Base-by-base conservation (phyloP, 2,888 invertebrate genomes). In the Caenorhabditis angaria region DNA sequence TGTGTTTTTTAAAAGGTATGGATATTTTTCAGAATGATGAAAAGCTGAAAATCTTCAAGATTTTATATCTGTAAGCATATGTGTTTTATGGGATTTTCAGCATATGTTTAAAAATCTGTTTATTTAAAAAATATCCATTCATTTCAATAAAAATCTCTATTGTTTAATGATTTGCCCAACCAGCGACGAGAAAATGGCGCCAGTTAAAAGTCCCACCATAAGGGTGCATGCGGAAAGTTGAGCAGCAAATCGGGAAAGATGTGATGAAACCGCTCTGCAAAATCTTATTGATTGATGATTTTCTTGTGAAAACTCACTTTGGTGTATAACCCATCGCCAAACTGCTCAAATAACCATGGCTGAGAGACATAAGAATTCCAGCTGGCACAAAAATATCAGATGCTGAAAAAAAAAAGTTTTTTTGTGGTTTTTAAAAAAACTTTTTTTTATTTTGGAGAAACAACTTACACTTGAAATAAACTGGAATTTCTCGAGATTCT, bases 311-410 rank as follows among this genome's bases (percentile, higher is more conserved):
- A 2, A 22, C 22, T 35, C 18, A 75, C 70, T 92, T 91, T 57
- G 94, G 92, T 62, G 93, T 92, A 89, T 94, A 95, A 93, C 94
- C 94, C 95, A 95, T 94, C 57, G 92, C 92, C 22, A 95, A 89
- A 29, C 94, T 94, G 88, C 94, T 95, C 82, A 92, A 93, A 88
- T 97, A 97, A 0, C 97, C 97, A 41, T 94, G 94, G 61, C 92
- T 93, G 84, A 95, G 90, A 5, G 94, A 94, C 90, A 97, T 91
- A 1, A 93, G 84, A 0, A 92, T 90, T 0, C 92, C 79, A 53
- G 78, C 64, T 55, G 68, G 27, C 20, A 84, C 72, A 65, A 83
- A 85, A 48, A 65, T 50, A 70, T 80, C 83, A 88, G 97, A 68
- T 41, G 61, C 75, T 75, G 62, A 58, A 63, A 48, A 22, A 14